Evolutionary conservation across 2,113 vertebrate species (phyloP).

Genomic region (Setophaga kirtlandii): DNA sequence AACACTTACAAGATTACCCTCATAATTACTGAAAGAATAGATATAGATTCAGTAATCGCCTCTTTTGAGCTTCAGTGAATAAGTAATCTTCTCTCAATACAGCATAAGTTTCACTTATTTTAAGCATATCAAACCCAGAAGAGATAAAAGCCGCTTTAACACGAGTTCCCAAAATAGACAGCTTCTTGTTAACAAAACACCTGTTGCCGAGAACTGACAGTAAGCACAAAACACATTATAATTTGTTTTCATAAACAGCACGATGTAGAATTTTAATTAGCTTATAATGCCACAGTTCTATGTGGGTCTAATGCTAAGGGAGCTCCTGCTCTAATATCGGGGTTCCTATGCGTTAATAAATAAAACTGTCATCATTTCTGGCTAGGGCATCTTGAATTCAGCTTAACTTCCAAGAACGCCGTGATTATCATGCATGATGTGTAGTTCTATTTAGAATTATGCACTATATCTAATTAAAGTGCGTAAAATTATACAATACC

Average conservation of each 20-base stretch:
- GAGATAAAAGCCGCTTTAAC: constrained; percentile 54
- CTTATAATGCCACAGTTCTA: constrained; percentile 19
- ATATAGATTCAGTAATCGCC: constrained; percentile 14
- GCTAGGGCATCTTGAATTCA: constrained; percentile 11
- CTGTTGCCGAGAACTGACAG: constrained; percentile 60
- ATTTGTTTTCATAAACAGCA: constrained; percentile 64
- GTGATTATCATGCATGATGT: constrained; percentile 28
- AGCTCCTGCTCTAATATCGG: constrained; percentile 7
- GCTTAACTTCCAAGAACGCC: constrained; percentile 20
- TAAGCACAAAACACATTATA: constrained; percentile 56
- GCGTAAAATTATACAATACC: constrained; percentile 62
- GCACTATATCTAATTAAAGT: constrained; percentile 51
- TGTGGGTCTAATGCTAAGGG: background rate
- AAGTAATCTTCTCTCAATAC: constrained; percentile 47
- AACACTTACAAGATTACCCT: constrained; percentile 32
- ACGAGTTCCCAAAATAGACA: constrained; percentile 54
- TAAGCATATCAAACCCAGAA: constrained; percentile 56
- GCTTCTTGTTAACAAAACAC: constrained; percentile 65
- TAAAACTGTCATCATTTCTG: background rate
- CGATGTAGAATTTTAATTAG: constrained; percentile 56
- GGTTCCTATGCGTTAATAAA: constrained; percentile 29
- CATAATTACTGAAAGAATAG: constrained; percentile 32
- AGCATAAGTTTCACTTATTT: constrained; percentile 63
- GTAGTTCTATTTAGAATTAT: constrained; percentile 38
- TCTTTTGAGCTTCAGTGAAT: constrained; percentile 52